Evolutionary conservation across 23 tunicate species (phyloP), one percentile per base, ranked within the genome.

Genomic region (Phallusia fumigata): DNA sequence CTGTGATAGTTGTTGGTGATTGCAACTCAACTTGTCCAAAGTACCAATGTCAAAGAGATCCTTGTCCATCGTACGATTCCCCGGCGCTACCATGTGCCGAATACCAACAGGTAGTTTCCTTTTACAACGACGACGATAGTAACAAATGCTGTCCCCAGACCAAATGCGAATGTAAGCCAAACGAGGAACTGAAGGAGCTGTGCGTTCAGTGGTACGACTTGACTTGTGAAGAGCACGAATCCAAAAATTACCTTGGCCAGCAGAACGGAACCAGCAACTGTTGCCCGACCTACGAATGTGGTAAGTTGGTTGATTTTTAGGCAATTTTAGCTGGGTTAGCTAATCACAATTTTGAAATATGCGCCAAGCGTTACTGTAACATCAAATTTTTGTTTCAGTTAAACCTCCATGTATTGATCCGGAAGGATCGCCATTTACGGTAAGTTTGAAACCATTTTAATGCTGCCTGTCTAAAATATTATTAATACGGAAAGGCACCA

Each of bases 71-170:
- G 19, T 32, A 31, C 35, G 58, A 40, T 21, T 19, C 35, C 35
- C 81, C 81, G 5, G 53, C 19, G 31, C 10, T 77, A 16, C 69
- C 69, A 58, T 58, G 69, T 16, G 28, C 69, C 5, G 28, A 58
- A 16, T 58, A 58, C 13, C 69, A 58, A 24, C 69, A 58, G 28
- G 69, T 6, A 24, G 69, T 58, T 6, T 58, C 28, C 2, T 58
- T 21, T 6, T 86, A 72, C 44, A 36, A 26, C 34, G 33, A 76
- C 28, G 24, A 44, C 28, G 89, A 86, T 80, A 49, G 30, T 0
- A 52, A 86, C 79, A 50, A 73, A 19, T 86, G 89, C 73, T 86
- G 89, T 49, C 89, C 89, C 22, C 65, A 80, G 34, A 32, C 49
- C 28, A 36, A 49, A 19, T 86, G 89, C 79, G 64, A 50, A 65